Conservation (phyloP, 2,797 vertebrate genomes). For the Myotis pilosus region DNA sequence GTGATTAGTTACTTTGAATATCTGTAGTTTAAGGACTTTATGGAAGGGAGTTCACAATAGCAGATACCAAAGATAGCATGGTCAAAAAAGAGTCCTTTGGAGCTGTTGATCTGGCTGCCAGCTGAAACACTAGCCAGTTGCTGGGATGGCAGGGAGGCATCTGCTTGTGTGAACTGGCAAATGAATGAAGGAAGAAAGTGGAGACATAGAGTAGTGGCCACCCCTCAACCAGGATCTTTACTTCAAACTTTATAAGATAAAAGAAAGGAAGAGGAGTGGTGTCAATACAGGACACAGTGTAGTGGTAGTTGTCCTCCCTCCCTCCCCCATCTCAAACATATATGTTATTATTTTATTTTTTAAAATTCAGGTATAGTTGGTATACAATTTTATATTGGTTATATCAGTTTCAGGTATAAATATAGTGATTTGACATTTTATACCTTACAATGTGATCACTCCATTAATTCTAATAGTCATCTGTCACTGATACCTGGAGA, state of each 20-base stretch:
- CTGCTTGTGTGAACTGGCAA: neutral
- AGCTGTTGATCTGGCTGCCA: neutral
- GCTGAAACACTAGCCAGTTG: neutral
- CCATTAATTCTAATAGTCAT: neutral
- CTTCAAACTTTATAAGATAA: neutral
- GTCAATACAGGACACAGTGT: neutral
- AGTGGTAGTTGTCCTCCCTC: neutral
- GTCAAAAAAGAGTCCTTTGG: neutral
- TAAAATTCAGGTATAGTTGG: neutral
- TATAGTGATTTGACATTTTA: neutral
- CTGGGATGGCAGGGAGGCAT: neutral
- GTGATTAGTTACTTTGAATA: neutral
- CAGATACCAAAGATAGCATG: neutral
- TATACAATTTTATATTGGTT: neutral
- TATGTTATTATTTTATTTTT: neutral
- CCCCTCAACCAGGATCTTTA: neutral
- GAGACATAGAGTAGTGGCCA: neutral
- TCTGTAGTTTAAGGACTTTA: neutral
- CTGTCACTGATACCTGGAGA: neutral
- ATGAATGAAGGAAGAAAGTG: neutral
- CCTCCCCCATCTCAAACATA: neutral
- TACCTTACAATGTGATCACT: neutral
- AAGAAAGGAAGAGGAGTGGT: neutral
- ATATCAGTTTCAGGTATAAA: neutral
- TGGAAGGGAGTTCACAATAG: neutral